Conservation (phyloP, 2,113 vertebrate genomes). For the Sinosuthora webbiana region DNA sequence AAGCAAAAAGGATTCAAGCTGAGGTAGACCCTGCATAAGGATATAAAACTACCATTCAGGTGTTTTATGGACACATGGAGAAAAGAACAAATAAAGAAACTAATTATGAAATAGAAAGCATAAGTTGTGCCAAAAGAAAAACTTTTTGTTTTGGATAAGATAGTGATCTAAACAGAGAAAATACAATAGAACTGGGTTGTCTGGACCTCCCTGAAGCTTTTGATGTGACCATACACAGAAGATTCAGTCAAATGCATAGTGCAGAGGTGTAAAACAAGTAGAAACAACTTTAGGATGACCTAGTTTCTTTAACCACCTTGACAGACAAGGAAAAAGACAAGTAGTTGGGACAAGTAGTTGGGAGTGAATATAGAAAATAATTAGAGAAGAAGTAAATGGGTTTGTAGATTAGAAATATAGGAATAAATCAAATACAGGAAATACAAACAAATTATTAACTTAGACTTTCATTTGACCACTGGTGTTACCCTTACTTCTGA, state of each 20-base stretch:
- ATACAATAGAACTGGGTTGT: not conserved
- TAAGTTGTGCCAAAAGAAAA: not conserved
- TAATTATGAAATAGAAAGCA: not conserved
- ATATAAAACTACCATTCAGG: not conserved
- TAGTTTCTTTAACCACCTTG: not conserved
- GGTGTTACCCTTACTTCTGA: not conserved
- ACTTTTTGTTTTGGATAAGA: not conserved
- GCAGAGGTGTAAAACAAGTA: not conserved
- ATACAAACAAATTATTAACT: not conserved
- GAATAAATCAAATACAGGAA: not conserved
- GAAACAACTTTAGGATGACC: not conserved
- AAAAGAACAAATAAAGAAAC: not conserved
- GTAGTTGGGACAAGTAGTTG: not conserved
- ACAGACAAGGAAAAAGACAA: not conserved
- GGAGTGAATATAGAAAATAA: not conserved
- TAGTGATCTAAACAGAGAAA: not conserved
- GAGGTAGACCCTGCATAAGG: not conserved
- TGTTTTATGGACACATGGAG: not conserved
- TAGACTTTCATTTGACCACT: not conserved
- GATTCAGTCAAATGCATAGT: not conserved
- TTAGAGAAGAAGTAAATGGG: not conserved
- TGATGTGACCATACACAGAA: not conserved
- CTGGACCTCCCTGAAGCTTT: not conserved
- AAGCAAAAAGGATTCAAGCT: not conserved
- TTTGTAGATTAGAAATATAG: not conserved